Evolutionary conservation across 2,888 invertebrate species (phyloP).

Genomic region (Limnephilus auricula): DNA sequence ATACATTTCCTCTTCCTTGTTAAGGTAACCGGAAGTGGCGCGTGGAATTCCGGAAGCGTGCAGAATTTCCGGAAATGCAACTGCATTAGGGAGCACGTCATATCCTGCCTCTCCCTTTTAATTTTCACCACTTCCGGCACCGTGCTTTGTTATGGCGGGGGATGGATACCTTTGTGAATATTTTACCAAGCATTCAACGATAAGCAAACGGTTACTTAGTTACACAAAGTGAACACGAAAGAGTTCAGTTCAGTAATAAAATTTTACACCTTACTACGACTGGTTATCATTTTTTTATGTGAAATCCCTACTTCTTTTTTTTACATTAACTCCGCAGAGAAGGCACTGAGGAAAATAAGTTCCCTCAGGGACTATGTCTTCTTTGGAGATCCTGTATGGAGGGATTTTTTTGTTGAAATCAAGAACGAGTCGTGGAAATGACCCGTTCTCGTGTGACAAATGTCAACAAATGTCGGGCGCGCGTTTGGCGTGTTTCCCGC

Average conservation of each 20-base stretch:
- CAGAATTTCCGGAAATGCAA: conserved; percentile 43
- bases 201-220: neutral
- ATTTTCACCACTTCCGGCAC: neutral
- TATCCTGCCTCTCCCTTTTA: conserved; percentile 34
- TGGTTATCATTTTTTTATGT: too few relatives aligned
- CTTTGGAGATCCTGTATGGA: too few relatives aligned
- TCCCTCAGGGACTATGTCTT: too few relatives aligned
- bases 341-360: too few relatives aligned
- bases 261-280: neutral
- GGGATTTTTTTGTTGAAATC: too few relatives aligned
- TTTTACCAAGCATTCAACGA: neutral
- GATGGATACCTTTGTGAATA: neutral
- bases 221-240: neutral
- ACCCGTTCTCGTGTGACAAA: too few relatives aligned
- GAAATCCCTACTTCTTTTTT: too few relatives aligned
- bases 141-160: neutral
- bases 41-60: conserved; percentile 18
- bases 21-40: conserved; percentile 9
- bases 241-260: neutral
- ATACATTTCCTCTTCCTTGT: conserved; percentile 26
- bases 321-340: too few relatives aligned
- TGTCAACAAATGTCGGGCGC: too few relatives aligned
- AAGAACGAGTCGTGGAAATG: too few relatives aligned
- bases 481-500: too few relatives aligned
- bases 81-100: neutral